Conservation (phyloP, 2,888 invertebrate genomes). For the Drosophila ezoana region DNA sequence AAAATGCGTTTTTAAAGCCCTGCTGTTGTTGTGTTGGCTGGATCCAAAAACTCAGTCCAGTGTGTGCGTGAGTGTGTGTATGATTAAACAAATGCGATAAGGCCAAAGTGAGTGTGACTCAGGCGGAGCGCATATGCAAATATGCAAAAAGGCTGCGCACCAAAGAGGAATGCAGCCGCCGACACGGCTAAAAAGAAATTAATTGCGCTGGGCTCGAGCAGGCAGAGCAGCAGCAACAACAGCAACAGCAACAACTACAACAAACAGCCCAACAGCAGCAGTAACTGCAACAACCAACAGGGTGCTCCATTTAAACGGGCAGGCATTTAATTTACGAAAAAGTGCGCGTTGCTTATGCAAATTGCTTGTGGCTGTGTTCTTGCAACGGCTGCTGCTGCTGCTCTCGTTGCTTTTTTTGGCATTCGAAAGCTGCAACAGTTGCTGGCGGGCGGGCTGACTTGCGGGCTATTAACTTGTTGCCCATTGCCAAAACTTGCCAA, state of each 20-base stretch:
- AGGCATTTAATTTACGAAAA: constrained; percentile 80
- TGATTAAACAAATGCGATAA: constrained; percentile 81
- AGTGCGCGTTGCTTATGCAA: constrained; percentile 82
- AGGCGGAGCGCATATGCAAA: constrained; percentile 72
- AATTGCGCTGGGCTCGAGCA: constrained; percentile 76
- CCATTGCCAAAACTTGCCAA: constrained; percentile 77
- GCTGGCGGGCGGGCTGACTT: constrained; percentile 45
- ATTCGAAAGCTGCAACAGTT: constrained; percentile 68
- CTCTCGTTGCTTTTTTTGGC: constrained; percentile 52
- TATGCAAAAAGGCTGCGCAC: constrained; percentile 67
- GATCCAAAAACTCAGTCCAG: constrained; percentile 38
- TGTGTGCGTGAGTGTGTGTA: constrained; percentile 46
- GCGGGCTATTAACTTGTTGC: constrained; percentile 76
- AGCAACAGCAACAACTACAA: constrained; percentile 28
- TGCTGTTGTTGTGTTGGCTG: constrained; percentile 32
- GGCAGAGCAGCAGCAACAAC: constrained; percentile 48
- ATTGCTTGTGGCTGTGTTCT: constrained; percentile 68
- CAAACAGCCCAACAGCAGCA: constrained; percentile 54
- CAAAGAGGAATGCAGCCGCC: constrained; percentile 77
- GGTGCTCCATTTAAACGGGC: constrained; percentile 76
- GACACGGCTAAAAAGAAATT: constrained; percentile 81
- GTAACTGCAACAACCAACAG: constrained; percentile 58
- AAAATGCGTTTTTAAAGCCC: constrained; percentile 77
- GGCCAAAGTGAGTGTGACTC: constrained; percentile 76
- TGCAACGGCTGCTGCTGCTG: constrained; percentile 44